Base-by-base conservation (phyloP, 2,797 vertebrate species). In the Babyrousa celebensis region DNA sequence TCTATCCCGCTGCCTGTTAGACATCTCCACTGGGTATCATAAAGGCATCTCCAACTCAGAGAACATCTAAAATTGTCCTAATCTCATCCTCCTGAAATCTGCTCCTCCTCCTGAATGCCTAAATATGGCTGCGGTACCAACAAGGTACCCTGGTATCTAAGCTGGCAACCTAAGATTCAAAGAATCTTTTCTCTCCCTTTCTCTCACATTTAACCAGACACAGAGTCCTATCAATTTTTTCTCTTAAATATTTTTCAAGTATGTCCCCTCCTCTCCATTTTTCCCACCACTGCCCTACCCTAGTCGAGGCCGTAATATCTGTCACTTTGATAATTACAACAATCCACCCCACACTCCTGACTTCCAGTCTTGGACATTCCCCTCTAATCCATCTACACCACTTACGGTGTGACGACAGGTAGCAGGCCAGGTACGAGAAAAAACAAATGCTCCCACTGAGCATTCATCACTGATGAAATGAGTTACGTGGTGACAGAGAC, bases 31-130 rank as follows among this genome's bases (percentile, higher is more conserved):
- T 32, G 48, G 32, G 65, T 91, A 93, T 67, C 60, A 92, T 40
- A 86, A 96, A 84, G 84, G 23, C 62, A 80, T 74, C 60, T 83
- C 27, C 80, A 92, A 85, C 32, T 94, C 63, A 86, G 18, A 87
- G 77, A 25, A 84, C 87, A 89, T 54, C 58, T 87, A 36, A 65
- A 92, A 77, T 1, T 70, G 32, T 77, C 92, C 56, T 77, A 48
- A 23, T 89, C 10, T 17, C 27, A 32, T 20, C 36, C 56, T 75
- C 60, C 56, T 93, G 91, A 94, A 87, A 75, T 75, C 15, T 58
- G 9, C 21, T 40, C 74, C 58, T 56, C 56, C 18, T 88, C 58
- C 27, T 62, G n/a, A 95, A 93, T 68, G 68, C 52, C 58, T 89
- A 67, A 32, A 68, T 29, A 63, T 8, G 8, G 79, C 67, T 54